phyloP scores from a whole-genome alignment of 1,140 invertebrate genomes.

The Lineus longissimus region DNA sequence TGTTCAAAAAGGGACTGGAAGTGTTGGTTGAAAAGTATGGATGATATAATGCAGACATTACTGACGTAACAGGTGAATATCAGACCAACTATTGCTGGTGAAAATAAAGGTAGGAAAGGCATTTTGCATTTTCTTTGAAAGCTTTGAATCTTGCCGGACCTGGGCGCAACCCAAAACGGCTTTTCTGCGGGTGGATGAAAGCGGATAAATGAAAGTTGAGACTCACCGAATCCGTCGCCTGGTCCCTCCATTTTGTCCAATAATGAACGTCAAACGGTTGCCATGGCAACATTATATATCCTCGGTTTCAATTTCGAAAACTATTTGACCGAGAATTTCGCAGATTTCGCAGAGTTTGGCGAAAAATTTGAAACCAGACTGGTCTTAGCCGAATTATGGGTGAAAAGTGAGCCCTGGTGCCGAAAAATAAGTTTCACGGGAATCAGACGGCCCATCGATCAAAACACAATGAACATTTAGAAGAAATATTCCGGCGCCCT shows the following conservation, averaged over 20 bases:
- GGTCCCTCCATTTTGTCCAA: not conserved
- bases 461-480: not conserved
- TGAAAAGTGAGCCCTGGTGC: not conserved
- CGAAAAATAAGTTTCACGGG: not conserved
- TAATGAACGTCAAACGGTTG: not conserved
- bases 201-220: too few relatives aligned
- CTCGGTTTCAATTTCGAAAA: not conserved
- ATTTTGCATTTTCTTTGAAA: too few relatives aligned
- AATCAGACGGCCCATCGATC: slow-evolving; percentile 6
- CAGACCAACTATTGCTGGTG: too few relatives aligned
- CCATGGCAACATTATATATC: not conserved
- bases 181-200: too few relatives aligned
- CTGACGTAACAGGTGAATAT: too few relatives aligned
- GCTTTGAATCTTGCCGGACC: too few relatives aligned
- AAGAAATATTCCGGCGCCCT: slow-evolving; percentile 1
- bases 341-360: not conserved
- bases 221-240: not conserved
- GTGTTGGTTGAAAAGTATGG: too few relatives aligned
- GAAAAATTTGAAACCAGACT: not conserved
- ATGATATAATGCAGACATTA: too few relatives aligned
- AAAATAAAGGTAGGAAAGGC: too few relatives aligned
- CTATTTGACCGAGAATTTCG: not conserved
- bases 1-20: too few relatives aligned
- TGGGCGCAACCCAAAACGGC: too few relatives aligned
- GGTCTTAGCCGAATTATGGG: not conserved